phyloP scores from a whole-genome alignment of 92 coral and sea anemone genomes.

The Porites divaricata region DNA sequence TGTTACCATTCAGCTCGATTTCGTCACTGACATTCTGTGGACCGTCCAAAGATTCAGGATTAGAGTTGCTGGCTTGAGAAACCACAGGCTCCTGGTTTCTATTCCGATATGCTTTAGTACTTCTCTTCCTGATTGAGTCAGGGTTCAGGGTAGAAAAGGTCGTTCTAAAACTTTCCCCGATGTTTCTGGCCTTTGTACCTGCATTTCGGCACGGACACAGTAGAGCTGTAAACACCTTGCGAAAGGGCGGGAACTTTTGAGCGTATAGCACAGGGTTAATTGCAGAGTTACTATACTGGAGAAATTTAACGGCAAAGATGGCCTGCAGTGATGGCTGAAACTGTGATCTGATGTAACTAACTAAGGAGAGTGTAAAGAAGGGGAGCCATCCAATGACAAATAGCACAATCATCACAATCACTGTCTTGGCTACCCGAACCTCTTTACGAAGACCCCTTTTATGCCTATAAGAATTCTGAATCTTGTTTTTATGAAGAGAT shows the following conservation, averaged over 20 bases:
- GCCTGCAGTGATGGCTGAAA: constrained; percentile 59
- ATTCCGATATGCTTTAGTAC: neutral
- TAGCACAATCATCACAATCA: constrained; percentile 62
- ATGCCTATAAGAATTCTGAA: constrained; percentile 14
- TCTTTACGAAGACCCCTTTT: constrained; percentile 54
- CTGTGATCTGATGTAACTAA: constrained; percentile 11
- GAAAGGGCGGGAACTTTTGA: constrained; percentile 74
- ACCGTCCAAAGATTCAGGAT: neutral
- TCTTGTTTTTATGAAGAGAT: constrained; percentile 40
- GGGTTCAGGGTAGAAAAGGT: constrained; percentile 4
- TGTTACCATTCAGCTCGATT: constrained; percentile 21
- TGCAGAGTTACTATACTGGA: constrained; percentile 79
- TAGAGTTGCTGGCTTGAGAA: neutral
- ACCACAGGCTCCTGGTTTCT: neutral
- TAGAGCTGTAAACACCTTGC: constrained; percentile 64
- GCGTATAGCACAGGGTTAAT: constrained; percentile 74
- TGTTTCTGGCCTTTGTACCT: constrained; percentile 19
- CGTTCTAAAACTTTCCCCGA: constrained; percentile 39
- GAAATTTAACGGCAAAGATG: constrained; percentile 70
- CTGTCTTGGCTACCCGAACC: constrained; percentile 74
- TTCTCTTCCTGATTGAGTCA: constrained; percentile 1
- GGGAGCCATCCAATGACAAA: constrained; percentile 79
- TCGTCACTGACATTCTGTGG: constrained; percentile 10
- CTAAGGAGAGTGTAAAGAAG: constrained; percentile 64
- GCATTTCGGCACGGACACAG: constrained; percentile 58